phyloP scores from a whole-genome alignment of 1,140 invertebrate species.

The Xylocopa sonorina region DNA sequence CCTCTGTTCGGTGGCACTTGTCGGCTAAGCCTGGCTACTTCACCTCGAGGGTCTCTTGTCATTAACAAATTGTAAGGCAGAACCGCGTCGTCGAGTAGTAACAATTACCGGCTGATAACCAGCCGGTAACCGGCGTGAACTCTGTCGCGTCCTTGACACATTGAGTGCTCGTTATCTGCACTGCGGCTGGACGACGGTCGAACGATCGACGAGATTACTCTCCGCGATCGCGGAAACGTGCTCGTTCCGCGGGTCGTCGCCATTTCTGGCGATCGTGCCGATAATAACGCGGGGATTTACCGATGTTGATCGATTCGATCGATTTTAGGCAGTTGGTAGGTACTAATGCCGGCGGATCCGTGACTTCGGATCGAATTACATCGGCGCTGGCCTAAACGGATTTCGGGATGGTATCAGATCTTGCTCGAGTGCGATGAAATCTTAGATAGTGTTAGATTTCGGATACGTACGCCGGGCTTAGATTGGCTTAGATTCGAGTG shows the following conservation, averaged over 20 bases:
- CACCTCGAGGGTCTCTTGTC: slow-evolving; percentile 73
- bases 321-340: neutral
- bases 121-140: neutral
- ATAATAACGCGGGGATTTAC: neutral
- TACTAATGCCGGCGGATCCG: neutral
- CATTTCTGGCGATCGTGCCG: neutral
- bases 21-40: slow-evolving; percentile 71
- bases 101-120: slow-evolving; percentile 60
- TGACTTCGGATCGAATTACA: neutral
- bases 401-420: neutral
- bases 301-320: neutral
- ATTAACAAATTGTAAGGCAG: slow-evolving; percentile 69
- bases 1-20: slow-evolving; percentile 67
- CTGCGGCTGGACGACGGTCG: neutral
- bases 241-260: too few relatives aligned
- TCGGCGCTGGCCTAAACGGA: too few relatives aligned
- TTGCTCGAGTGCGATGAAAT: neutral
- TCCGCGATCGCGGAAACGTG: too few relatives aligned
- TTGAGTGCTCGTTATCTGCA: neutral
- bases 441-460: too few relatives aligned
- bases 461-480: too few relatives aligned
- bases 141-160: neutral
- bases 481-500: too few relatives aligned
- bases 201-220: neutral
- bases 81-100: slow-evolving; percentile 57